Evolutionary conservation across 2,888 invertebrate species (phyloP), one percentile per base, ranked within the genome.

Genomic region (Erebia ligea): DNA sequence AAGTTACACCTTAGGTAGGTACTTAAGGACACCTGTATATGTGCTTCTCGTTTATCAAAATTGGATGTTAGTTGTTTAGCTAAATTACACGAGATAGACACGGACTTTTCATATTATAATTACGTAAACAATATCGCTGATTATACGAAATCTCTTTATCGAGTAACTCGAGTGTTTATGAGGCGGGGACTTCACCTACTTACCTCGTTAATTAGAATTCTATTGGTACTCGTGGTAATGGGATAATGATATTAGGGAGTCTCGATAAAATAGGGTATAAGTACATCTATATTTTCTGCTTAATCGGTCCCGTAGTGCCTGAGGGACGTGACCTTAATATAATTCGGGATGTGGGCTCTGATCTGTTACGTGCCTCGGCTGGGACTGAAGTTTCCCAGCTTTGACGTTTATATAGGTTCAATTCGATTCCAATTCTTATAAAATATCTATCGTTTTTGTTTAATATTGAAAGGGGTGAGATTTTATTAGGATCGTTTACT

Each of bases 61-160:
- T 78, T 77, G 82, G 82, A 82, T 77, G 79, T 80, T 80, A 78
- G 3, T 13, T 81, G 83, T 85, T 88, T 86, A 87, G 13, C 21
- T 61, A 19, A 85, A 90, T 89, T 84, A 82, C 78, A 77, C 76
- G 77, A 80, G 83, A 81, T 66, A 71, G 70, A 59, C 81, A 83
- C 82, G 83, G 80, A 79, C 80, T 80, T 82, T 83, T 81, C 81
- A 77, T 82, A 77, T 77, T 79, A 80, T 86, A 86, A 88, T 87
- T 84, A 84, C 82, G 82, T 84, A 82, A 84, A 84, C 84, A 82
- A 82, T 82, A 81, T 81, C 77, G 78, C 73, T 77, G 75, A 77
- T 81, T 79, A 78, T 77, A 62, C 61, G 4, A 66, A 66, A 66
- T 66, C 66, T 58, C 58, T 66, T 66, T 67, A 67, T 67, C 48